These are phyloP conservation scores for Chelon labrosus DNA, from an alignment of 2,797 vertebrate genomes.

Conservation along the genomic window DNA sequence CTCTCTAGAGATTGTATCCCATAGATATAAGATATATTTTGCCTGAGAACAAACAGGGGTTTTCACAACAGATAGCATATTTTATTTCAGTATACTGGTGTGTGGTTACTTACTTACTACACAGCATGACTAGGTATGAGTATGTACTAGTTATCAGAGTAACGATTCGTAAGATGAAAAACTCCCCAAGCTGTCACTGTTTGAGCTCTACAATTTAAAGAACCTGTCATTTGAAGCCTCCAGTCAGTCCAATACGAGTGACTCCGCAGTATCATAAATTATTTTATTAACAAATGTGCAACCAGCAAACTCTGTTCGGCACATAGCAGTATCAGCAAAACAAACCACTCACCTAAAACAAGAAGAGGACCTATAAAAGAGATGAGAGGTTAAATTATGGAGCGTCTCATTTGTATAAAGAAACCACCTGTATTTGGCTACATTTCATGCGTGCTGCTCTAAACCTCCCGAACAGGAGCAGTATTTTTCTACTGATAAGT, in stretches of 20 bases:
- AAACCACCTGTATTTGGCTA: too few species aligned
- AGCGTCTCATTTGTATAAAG: too few species aligned
- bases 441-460: too few species aligned
- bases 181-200: background rate
- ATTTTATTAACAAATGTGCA: background rate
- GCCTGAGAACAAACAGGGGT: background rate
- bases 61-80: background rate
- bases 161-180: background rate
- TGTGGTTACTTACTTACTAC: background rate
- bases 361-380: background rate
- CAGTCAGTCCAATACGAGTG: background rate
- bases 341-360: background rate
- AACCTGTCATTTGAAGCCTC: background rate
- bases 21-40: background rate
- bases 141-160: too few species aligned
- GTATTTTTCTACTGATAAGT: too few species aligned
- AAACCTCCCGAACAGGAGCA: too few species aligned
- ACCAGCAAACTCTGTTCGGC: background rate
- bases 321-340: background rate
- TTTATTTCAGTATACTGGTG: background rate
- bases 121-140: background rate
- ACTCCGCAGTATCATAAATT: too few species aligned
- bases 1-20: conserved; percentile 13
- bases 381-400: too few species aligned
- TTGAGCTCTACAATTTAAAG: background rate